Evolutionary conservation across 2,797 vertebrate genomes (phyloP).

Genomic region (Antennarius maculatus): DNA sequence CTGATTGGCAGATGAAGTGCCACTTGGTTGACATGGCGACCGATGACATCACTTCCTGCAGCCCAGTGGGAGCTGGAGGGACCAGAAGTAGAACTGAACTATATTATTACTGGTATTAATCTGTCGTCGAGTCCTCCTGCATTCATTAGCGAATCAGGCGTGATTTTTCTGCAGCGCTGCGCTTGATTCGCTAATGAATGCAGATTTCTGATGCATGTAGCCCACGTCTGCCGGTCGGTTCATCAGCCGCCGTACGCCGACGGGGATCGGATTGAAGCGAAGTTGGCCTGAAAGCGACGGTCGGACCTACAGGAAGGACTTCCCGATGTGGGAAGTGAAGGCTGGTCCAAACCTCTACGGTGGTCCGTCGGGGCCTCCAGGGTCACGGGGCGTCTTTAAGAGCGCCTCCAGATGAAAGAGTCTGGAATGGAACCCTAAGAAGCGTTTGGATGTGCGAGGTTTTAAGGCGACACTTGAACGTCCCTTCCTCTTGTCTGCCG

Average conservation of each 20-base stretch:
- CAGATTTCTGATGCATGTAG: not conserved
- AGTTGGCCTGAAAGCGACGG: too few relatives aligned
- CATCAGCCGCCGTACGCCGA: too few relatives aligned
- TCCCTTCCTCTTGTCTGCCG: constrained; percentile 59
- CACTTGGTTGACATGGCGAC: too few relatives aligned
- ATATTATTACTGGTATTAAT: not conserved
- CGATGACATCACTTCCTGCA: too few relatives aligned
- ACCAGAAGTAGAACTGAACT: too few relatives aligned
- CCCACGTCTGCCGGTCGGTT: too few relatives aligned
- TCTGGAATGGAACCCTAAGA: constrained; percentile 27
- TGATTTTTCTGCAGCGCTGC: not conserved
- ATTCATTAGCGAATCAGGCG: too few relatives aligned
- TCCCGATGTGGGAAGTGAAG: too few relatives aligned
- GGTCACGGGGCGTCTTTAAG: constrained; percentile 11
- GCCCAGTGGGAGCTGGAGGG: too few relatives aligned
- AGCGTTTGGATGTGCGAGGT: constrained; percentile 48
- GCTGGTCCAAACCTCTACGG: not conserved
- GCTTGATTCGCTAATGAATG: not conserved
- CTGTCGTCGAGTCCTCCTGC: not conserved
- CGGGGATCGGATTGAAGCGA: too few relatives aligned
- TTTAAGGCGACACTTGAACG: constrained; percentile 57
- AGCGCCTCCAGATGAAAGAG: constrained; percentile 21
- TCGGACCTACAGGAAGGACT: too few relatives aligned
- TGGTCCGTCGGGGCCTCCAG: constrained; percentile 22
- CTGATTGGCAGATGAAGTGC: too few relatives aligned